phyloP scores from a whole-genome alignment of 2,113 vertebrate species.

The Oreochromis aureus region DNA sequence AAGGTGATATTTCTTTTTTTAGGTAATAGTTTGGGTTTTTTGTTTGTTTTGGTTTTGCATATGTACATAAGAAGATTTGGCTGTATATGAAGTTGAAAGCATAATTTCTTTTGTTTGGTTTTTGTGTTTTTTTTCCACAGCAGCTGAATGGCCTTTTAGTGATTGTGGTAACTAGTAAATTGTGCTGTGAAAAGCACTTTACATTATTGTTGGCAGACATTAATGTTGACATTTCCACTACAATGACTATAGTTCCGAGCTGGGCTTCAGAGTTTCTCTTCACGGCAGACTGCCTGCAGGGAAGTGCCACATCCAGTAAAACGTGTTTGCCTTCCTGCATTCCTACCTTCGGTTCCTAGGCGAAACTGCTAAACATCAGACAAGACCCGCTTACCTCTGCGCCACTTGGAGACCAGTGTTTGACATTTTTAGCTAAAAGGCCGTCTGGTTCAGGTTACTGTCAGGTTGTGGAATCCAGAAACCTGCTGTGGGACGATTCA shows the following conservation, averaged over 20 bases:
- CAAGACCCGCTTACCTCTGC: constrained; percentile 39
- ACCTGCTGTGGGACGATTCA: background rate
- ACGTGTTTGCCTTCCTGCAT: constrained; percentile 40
- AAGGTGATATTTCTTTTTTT: background rate
- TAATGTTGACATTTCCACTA: constrained; percentile 48
- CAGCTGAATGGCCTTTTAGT: background rate
- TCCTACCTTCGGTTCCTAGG: constrained; percentile 49
- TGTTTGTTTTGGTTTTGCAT: background rate
- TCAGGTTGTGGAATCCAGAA: constrained; percentile 32
- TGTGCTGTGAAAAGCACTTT: background rate
- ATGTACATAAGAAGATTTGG: background rate
- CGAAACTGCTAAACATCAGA: constrained; percentile 44
- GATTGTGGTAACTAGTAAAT: background rate
- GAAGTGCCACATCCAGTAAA: constrained; percentile 41
- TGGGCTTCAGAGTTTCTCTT: constrained; percentile 24
- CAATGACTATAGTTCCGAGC: constrained; percentile 13
- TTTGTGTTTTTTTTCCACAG: background rate
- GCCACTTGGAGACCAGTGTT: constrained; percentile 10
- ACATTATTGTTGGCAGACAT: constrained; percentile 36
- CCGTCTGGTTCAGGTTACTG: constrained; percentile 44
- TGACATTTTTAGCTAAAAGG: constrained; percentile 24
- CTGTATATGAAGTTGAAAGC: background rate
- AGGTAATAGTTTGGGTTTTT: background rate
- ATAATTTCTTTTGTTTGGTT: background rate
- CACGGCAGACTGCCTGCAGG: constrained; percentile 1